phyloP scores from a whole-genome alignment of 2,797 vertebrate genomes.

The Calcarius lapponicus region DNA sequence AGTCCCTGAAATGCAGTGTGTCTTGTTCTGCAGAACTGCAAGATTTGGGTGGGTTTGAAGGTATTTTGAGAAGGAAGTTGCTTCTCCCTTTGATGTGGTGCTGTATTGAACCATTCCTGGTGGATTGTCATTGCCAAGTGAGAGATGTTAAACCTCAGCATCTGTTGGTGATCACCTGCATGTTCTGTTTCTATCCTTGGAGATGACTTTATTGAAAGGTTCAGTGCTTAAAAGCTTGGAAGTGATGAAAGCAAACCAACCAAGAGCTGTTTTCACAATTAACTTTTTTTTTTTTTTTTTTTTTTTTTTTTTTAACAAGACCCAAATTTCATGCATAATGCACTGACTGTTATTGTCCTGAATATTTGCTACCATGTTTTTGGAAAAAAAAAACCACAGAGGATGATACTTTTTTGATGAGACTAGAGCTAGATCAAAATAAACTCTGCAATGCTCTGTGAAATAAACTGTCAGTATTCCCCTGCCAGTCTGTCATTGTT shows the following conservation, averaged over 20 bases:
- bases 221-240: conserved; percentile 17
- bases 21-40: neutral
- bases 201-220: neutral
- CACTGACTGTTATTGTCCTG: conserved; percentile 21
- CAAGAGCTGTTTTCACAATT: neutral
- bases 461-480: conserved; percentile 54
- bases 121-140: conserved; percentile 32
- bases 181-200: conserved; percentile 18
- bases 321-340: neutral
- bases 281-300: too few relatives aligned
- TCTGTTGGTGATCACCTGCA: conserved; percentile 34
- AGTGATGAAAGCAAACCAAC: neutral
- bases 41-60: neutral
- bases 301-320: neutral
- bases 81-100: conserved; percentile 20
- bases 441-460: conserved; percentile 23
- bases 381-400: neutral
- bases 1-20: neutral
- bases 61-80: neutral
- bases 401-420: conserved; percentile 26
- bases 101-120: neutral
- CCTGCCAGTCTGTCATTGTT: neutral
- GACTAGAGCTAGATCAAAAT: conserved; percentile 25
- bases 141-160: conserved; percentile 24
- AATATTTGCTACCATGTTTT: conserved; percentile 1